A percentile compares a stretch with the other conserved stretches of the same genome.
phyloP scores from a whole-genome alignment of 2,113 vertebrate genomes.

The Hippocampus comes region DNA sequence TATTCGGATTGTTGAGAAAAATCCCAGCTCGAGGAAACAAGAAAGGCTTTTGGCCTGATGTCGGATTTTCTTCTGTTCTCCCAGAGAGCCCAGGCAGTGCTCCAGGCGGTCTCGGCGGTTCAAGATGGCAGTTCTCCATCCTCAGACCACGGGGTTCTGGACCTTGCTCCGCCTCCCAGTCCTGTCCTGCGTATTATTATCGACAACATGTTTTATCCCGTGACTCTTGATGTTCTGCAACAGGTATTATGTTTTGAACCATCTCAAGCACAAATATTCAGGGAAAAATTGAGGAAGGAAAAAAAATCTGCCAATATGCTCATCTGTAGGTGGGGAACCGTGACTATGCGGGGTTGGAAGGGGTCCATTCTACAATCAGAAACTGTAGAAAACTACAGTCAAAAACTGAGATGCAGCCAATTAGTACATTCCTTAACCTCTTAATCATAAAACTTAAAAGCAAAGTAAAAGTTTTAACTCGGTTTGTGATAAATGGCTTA shows the following conservation, averaged over 20 bases:
- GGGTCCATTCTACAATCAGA: no score
- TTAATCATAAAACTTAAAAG: no score
- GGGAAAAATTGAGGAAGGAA: no score
- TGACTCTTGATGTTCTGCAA: slow-evolving; percentile 96
- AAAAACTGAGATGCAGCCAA: neutral
- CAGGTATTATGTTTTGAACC: slow-evolving; percentile 75
- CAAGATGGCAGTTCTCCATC: slow-evolving; percentile 91
- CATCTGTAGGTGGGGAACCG: no score
- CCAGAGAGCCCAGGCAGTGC: slow-evolving; percentile 92
- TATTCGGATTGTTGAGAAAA: slow-evolving; percentile 13
- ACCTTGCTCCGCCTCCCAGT: slow-evolving; percentile 90
- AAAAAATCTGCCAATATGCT: no score
- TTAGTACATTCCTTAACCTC: no score
- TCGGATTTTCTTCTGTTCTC: neutral
- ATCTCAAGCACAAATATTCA: no score
- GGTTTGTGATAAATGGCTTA: no score
- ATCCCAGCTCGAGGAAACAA: neutral
- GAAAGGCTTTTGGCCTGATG: neutral
- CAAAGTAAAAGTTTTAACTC: no score
- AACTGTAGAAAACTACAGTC: no score
- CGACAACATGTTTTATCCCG: slow-evolving; percentile 99
- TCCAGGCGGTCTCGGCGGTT: slow-evolving; percentile 93
- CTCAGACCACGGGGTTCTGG: slow-evolving; percentile 84
- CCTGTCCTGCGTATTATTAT: slow-evolving; percentile 97
- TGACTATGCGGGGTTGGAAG: no score